phyloP scores from a whole-genome alignment of 2,113 vertebrate species.

The Silurus glanis region DNA sequence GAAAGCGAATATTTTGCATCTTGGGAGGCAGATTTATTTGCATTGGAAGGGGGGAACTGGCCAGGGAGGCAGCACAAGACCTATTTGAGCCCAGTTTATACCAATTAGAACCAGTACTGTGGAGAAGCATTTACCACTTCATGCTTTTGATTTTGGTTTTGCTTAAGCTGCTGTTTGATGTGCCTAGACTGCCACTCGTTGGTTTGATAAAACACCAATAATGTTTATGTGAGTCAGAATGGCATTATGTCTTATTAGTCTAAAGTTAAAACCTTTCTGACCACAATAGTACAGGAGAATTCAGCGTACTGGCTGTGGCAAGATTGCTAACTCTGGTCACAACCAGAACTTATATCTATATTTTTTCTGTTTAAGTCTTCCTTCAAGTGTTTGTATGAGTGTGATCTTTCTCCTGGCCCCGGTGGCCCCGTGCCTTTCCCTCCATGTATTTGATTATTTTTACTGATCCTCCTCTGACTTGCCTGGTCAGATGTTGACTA shows the following conservation, averaged over 20 bases:
- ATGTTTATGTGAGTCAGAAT: constrained; percentile 31
- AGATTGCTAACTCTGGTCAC: constrained; percentile 11
- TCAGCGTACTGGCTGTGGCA: constrained; percentile 3
- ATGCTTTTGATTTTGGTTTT: constrained; percentile 69
- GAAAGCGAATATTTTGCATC: constrained; percentile 31
- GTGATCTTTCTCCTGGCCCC: constrained; percentile 1
- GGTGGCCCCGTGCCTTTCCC: constrained; percentile 34
- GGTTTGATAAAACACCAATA: constrained; percentile 22
- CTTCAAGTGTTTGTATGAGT: constrained; percentile 34
- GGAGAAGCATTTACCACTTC: constrained; percentile 62
- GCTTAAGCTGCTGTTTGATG: constrained; percentile 46
- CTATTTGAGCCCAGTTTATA: constrained; percentile 61
- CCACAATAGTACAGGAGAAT: constrained; percentile 17
- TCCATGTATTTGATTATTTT: constrained; percentile 69
- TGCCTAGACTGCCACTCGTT: constrained; percentile 63
- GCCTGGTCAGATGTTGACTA: constrained; percentile 57
- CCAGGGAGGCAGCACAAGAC: constrained; percentile 65
- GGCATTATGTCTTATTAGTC: constrained; percentile 36
- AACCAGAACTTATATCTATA: neutral
- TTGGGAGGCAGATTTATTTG: constrained; percentile 76
- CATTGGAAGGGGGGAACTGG: constrained; percentile 74
- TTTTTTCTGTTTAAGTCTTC: neutral
- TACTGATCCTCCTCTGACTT: constrained; percentile 59
- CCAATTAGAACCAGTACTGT: constrained; percentile 67
- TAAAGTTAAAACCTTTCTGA: constrained; percentile 16